These are phyloP conservation scores for Gymnothorax javanicus DNA, from an alignment of 2,797 vertebrate genomes.

Conservation along the genomic window DNA sequence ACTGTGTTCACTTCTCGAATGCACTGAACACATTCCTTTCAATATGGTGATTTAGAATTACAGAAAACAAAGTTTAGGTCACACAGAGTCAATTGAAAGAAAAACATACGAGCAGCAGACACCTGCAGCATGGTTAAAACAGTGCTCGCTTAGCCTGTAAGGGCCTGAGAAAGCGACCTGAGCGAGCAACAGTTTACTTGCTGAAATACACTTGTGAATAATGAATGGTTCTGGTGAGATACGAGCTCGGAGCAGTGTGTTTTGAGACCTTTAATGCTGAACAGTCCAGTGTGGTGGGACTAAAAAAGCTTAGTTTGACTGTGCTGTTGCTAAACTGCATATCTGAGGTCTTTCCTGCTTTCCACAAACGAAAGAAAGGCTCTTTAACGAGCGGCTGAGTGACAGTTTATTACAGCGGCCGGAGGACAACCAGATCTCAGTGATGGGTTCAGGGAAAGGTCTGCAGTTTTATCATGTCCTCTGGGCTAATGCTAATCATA, in stretches of 20 bases:
- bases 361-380: not conserved
- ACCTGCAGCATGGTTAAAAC: constrained; percentile 35
- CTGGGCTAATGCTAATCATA: not conserved
- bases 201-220: not conserved
- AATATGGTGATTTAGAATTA: constrained; percentile 7
- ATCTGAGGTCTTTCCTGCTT: not conserved
- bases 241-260: constrained; percentile 4
- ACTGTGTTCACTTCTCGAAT: not conserved
- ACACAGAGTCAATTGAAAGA: not conserved
- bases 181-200: constrained; percentile 25
- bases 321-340: constrained; percentile 8
- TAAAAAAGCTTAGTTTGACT: constrained; percentile 12
- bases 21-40: not conserved
- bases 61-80: constrained; percentile 25
- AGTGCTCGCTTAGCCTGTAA: constrained; percentile 23
- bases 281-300: not conserved
- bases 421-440: constrained; percentile 25
- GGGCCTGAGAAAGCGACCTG: constrained; percentile 10
- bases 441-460: constrained; percentile 31
- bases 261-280: not conserved
- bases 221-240: constrained; percentile 3
- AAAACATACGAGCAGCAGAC: constrained; percentile 28
- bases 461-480: constrained; percentile 12
- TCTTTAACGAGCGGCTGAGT: constrained; percentile 19
- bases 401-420: constrained; percentile 29